phyloP scores from a whole-genome alignment of 2,888 invertebrate species.

The Callosobruchus maculatus region DNA sequence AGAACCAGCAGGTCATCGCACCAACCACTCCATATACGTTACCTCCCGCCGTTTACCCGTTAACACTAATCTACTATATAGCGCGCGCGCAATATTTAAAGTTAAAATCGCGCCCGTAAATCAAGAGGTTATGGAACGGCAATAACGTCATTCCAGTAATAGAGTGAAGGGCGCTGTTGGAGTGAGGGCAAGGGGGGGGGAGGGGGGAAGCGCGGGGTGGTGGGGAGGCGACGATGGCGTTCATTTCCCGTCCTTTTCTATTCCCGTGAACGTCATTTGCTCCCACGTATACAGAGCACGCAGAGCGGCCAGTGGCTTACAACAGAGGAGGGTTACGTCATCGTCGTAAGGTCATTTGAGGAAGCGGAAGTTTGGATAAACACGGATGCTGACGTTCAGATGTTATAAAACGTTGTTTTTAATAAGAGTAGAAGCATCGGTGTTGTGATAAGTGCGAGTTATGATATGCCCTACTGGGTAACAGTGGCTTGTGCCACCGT shows the following conservation, averaged over 20 bases:
- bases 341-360: background rate
- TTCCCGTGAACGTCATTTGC: background rate
- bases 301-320: background rate
- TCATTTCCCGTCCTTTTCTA: background rate
- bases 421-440: no score
- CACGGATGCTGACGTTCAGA: no score
- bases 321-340: background rate
- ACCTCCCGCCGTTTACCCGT: background rate
- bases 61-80: constrained; percentile 4
- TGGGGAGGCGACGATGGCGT: background rate
- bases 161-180: constrained; percentile 16
- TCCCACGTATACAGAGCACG: background rate
- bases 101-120: constrained; percentile 27
- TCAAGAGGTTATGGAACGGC: constrained; percentile 34
- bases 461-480: no score
- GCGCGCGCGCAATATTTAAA: constrained; percentile 18
- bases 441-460: no score
- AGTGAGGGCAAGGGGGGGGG: background rate
- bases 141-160: constrained; percentile 28
- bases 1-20: background rate
- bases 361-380: no score
- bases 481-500: no score
- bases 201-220: background rate
- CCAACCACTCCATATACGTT: background rate
- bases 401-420: no score